Conservation (phyloP, 2,797 vertebrate species). For the Cirrhinus mrigala region DNA sequence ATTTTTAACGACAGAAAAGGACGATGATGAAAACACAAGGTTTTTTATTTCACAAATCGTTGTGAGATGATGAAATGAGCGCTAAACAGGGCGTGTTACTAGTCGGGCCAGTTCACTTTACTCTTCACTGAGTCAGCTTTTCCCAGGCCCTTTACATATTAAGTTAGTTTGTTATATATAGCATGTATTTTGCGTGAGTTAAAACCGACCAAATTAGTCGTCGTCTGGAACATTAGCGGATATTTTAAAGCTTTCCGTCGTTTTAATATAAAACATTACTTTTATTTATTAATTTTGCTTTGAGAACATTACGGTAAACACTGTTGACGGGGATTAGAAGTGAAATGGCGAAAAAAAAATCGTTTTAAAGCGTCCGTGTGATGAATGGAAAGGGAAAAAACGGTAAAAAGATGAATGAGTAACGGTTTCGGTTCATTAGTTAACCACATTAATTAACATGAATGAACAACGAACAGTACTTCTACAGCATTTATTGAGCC, state of each 20-base stretch:
- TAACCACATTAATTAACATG: too few relatives aligned
- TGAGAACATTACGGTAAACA: neutral
- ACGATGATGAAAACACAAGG: too few relatives aligned
- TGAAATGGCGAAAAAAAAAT: too few relatives aligned
- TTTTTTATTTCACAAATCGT: neutral
- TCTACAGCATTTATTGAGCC: too few relatives aligned
- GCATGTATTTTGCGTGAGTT: neutral
- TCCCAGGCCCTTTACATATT: neutral
- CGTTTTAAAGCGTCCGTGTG: neutral
- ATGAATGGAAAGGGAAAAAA: neutral
- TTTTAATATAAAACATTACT: too few relatives aligned
- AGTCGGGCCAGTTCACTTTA: neutral
- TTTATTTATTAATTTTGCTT: too few relatives aligned
- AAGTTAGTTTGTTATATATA: too few relatives aligned
- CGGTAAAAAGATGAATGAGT: neutral
- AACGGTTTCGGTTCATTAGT: too few relatives aligned
- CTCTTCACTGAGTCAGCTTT: neutral
- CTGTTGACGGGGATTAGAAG: neutral
- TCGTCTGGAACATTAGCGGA: neutral
- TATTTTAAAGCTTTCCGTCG: neutral
- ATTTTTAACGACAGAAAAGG: neutral
- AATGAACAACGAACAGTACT: too few relatives aligned
- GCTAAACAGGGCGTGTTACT: conserved; percentile 29
- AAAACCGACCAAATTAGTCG: neutral
- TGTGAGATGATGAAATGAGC: neutral